These are phyloP conservation scores for Eretmocerus hayati DNA, from an alignment of 2,888 invertebrate genomes.

Conservation along the genomic window DNA sequence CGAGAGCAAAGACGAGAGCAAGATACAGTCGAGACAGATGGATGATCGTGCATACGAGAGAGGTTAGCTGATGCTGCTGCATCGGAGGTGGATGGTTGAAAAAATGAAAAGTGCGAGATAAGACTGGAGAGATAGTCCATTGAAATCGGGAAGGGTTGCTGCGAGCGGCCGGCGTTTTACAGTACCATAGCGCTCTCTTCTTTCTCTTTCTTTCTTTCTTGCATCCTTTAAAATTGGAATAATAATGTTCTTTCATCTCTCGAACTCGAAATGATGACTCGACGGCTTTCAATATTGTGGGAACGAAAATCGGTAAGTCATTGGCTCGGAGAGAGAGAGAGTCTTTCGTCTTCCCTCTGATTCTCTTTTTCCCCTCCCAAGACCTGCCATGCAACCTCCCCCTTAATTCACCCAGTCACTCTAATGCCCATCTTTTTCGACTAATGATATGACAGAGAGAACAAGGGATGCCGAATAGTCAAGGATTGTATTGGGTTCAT, in stretches of 20 bases:
- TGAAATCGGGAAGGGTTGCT: conserved; percentile 22
- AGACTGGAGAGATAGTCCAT: conserved; percentile 19
- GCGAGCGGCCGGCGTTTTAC: too few relatives aligned
- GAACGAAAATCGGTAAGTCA: conserved; percentile 39
- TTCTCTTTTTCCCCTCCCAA: conserved; percentile 4
- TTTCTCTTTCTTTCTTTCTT: conserved; percentile 8
- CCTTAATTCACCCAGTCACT: conserved; percentile 9
- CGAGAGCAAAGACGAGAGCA: neutral
- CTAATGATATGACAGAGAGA: conserved; percentile 20
- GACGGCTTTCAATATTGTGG: conserved; percentile 45
- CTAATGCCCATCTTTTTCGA: conserved; percentile 23
- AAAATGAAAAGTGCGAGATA: conserved; percentile 21
- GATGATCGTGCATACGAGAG: conserved; percentile 18
- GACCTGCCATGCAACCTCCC: conserved; percentile 20
- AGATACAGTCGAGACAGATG: neutral
- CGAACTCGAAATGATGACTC: conserved; percentile 45
- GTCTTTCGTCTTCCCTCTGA: conserved; percentile 15
- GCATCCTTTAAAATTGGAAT: conserved; percentile 45
- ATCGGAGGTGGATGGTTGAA: too few relatives aligned
- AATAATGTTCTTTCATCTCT: conserved; percentile 44
- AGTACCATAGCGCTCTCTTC: neutral
- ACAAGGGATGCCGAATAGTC: too few relatives aligned
- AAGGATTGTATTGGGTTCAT: too few relatives aligned
- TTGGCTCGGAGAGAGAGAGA: too few relatives aligned
- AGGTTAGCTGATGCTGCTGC: too few relatives aligned